These are phyloP conservation scores for Rhinolophus ferrumequinum DNA, from an alignment of 2,113 vertebrate species.

Conservation along the genomic window DNA sequence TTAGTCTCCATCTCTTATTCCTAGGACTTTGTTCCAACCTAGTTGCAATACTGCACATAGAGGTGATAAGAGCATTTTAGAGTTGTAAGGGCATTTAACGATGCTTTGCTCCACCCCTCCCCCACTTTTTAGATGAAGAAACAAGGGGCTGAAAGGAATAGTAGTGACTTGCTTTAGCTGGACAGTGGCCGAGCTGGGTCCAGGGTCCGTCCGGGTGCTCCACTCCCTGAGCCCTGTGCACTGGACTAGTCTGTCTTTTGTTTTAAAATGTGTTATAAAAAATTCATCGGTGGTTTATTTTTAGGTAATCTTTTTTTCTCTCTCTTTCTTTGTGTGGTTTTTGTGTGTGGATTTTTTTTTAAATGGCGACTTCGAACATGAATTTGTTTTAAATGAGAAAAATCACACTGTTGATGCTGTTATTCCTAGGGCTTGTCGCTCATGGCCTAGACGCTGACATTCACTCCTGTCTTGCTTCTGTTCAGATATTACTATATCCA, in stretches of 20 bases:
- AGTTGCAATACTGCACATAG: neutral
- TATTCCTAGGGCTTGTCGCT: neutral
- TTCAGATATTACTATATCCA: neutral
- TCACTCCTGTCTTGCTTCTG: neutral
- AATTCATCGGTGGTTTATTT: slow-evolving; percentile 52
- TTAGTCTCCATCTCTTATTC: neutral
- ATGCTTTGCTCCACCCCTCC: neutral
- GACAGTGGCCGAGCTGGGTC: neutral
- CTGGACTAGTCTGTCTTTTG: neutral
- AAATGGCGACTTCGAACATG: neutral
- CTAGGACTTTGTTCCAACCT: neutral
- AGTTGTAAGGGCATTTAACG: neutral
- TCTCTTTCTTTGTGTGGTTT: slow-evolving; percentile 49
- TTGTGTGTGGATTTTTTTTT: slow-evolving; percentile 3
- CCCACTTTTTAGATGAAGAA: neutral
- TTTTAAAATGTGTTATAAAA: slow-evolving; percentile 59
- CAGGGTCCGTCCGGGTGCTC: too few relatives aligned
- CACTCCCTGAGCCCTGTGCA: neutral
- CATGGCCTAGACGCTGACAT: neutral
- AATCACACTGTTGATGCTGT: neutral
- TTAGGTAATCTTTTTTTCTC: slow-evolving; percentile 17
- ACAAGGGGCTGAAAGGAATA: neutral
- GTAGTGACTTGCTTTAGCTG: neutral
- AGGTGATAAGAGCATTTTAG: neutral
- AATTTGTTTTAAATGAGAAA: slow-evolving; percentile 52